A percentile compares a stretch with the other conserved stretches of the same genome.
These are phyloP conservation scores for Rhagologus leucostigma DNA, from an alignment of 2,113 vertebrate species.

Conservation along the genomic window DNA sequence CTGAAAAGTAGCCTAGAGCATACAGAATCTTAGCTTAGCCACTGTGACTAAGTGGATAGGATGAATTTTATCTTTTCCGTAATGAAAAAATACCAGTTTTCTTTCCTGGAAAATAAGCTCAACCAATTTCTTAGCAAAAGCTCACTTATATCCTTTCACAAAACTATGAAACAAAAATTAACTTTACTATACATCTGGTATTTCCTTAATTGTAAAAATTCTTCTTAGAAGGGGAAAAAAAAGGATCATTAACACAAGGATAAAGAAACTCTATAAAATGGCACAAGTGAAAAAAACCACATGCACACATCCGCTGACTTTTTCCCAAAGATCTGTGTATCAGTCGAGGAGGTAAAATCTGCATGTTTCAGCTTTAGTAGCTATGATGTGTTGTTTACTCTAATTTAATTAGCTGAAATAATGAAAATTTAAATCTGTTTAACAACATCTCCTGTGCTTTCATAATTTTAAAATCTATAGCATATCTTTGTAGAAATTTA, in stretches of 20 bases:
- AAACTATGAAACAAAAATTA: background rate
- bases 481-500: background rate
- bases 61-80: background rate
- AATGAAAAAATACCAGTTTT: background rate
- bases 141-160: background rate
- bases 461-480: background rate
- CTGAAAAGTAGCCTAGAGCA: background rate
- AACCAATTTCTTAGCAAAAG: background rate
- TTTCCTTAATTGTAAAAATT: background rate
- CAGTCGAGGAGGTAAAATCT: background rate
- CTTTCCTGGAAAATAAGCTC: background rate
- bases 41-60: background rate
- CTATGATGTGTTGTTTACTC: background rate
- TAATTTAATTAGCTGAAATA: background rate
- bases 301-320: background rate
- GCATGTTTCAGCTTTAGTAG: background rate
- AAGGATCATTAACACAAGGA: background rate
- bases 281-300: background rate
- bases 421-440: background rate
- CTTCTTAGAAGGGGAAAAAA: fast-evolving
- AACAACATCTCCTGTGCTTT: background rate
- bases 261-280: background rate
- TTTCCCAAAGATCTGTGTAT: background rate
- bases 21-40: background rate
- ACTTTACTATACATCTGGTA: background rate